Base-by-base conservation (phyloP, 2,797 vertebrate genomes). In the Lateolabrax maculatus region DNA sequence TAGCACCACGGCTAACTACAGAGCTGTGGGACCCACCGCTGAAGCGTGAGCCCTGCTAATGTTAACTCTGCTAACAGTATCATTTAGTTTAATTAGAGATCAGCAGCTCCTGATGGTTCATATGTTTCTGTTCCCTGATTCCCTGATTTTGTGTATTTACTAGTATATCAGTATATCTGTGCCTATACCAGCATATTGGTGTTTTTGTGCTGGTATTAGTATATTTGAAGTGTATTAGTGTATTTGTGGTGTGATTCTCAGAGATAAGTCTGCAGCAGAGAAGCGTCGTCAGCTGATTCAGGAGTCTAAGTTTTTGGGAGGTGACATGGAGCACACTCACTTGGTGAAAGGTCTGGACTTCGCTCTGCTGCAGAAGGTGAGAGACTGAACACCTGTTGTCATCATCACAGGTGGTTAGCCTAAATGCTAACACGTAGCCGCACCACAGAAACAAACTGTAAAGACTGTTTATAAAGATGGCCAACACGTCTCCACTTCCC, bases 311-410 rank as follows among this genome's bases (percentile, higher is more conserved):
- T 99, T 99, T 88, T 96, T 99, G 96, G 98, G 98, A 94, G 98
- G 98, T 96, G 98, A 99, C 94, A 99, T 99, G 98, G 98, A 99
- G 91, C 98, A 99, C 83, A 99, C 98, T 96, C 98, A 99, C 96
- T 97, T 99, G 97, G 98, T 99, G 96, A 99, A 99, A 90, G 98
- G 98, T 81, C 91, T 99, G 93, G 98, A 99, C 92, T 99, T 99
- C 0, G 98, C 98, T 0, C 94, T 99, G 79, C 91, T 99, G 83
- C 98, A 99, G 92, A 99, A 99, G 97, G 98, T 98, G 43, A 90
- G 44, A 12, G 12, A 0, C 3, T 9, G 36, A 25, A 2, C 27
- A 9, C 46, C 13, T 10, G 29, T 23, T 23, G 31, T 34, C 23
- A 13, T 25, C 13, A 12, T 51, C 2, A 3, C 11, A 51, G 10